phyloP scores from a whole-genome alignment of 2,888 invertebrate genomes.

The Bursaphelenchus okinawaensis region DNA sequence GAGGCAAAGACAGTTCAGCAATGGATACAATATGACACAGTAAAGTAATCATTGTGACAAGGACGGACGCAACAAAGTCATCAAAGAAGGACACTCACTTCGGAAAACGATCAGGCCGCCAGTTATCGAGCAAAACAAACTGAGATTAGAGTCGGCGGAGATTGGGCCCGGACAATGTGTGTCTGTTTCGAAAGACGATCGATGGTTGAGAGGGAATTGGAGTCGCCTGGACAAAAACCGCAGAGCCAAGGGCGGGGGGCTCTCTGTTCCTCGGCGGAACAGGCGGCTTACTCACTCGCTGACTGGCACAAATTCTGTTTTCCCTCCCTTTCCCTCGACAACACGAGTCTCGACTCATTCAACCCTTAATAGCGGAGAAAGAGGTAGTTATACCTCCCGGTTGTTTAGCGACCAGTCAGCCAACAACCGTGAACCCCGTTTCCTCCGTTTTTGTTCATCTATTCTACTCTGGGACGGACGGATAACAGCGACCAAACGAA shows the following conservation, averaged over 20 bases:
- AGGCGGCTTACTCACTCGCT: neutral
- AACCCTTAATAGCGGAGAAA: neutral
- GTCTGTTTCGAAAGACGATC: neutral
- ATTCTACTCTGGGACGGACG: neutral
- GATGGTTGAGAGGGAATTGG: neutral
- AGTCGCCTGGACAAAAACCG: neutral
- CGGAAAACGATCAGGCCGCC: no score
- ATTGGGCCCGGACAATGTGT: neutral
- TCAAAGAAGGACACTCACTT: no score
- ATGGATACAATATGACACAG: no score
- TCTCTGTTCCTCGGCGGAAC: neutral
- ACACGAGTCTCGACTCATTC: neutral
- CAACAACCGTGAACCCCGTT: neutral
- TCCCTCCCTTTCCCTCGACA: neutral
- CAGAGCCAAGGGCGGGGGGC: neutral
- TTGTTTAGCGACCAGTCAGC: neutral
- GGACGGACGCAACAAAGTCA: no score
- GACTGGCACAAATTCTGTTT: neutral
- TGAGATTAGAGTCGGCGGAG: neutral
- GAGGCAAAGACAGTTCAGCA: no score
- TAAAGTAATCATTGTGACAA: no score
- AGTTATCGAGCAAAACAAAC: no score
- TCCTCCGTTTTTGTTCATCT: no score
- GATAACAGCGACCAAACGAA: slow-evolving; percentile 1
- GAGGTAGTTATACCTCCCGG: neutral